Conservation (phyloP, 2,113 vertebrate species). For the Todiramphus chloris region DNA sequence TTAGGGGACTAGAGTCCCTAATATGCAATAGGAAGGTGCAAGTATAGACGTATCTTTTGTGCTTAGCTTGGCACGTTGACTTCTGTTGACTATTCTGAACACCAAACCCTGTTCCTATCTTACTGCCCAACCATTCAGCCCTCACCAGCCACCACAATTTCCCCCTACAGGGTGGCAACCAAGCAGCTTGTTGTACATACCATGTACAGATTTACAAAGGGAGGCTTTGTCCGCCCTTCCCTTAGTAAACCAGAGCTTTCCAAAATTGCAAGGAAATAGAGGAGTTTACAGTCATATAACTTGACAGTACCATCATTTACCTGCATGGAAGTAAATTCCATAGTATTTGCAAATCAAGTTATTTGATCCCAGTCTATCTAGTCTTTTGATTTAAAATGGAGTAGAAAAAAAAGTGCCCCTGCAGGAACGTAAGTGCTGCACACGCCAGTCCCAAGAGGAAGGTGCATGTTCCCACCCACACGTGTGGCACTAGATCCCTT, state of each 20-base stretch:
- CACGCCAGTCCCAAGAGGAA: not conserved
- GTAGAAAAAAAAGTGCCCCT: not conserved
- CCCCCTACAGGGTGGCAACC: not conserved
- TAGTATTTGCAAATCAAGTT: not conserved
- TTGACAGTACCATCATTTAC: not conserved
- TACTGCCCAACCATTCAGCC: not conserved
- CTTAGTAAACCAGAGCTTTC: not conserved
- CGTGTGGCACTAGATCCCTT: not conserved
- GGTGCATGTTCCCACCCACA: not conserved
- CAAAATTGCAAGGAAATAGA: not conserved
- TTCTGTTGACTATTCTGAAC: not conserved
- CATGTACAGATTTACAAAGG: not conserved
- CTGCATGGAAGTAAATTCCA: not conserved
- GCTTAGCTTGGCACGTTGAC: not conserved
- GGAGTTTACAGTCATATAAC: not conserved
- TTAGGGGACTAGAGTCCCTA: not conserved
- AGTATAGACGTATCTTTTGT: not conserved
- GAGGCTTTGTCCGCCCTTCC: not conserved
- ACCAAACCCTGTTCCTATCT: not conserved
- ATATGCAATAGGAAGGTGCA: not conserved
- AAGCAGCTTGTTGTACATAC: not conserved
- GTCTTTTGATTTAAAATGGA: not conserved
- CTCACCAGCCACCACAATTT: not conserved
- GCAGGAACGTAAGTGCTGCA: accelerated
- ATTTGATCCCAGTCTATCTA: not conserved